Evolutionary conservation across 2,888 invertebrate genomes (phyloP), one percentile per base, ranked within the genome.

Genomic region (Drosophila falleni): DNA sequence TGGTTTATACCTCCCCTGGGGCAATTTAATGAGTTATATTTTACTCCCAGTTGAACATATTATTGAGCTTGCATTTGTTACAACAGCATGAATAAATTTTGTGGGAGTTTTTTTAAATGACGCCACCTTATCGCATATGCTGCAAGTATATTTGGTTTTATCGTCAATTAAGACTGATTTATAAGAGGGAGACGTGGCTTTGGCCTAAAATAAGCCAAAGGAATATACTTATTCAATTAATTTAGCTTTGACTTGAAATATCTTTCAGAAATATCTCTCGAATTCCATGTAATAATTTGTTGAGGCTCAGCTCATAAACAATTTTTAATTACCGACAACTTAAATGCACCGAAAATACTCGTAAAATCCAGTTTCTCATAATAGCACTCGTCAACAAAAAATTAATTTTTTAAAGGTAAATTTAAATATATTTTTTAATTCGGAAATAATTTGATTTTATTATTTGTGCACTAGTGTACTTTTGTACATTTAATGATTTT

Each of bases 401-500:
- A 15, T 26, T 23, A 15, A 39, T 11, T 26, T 11, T 4, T 23
- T 16, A 9, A 5, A 19, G 4, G 23, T 13, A 6, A 31, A 9
- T 15, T 15, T 15, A 13, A 37, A 15, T 5, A 13, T 6, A 3
- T 6, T 26, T 13, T 29, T 16, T 3, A 42, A 2, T 8, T 39
- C 3, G 39, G 6, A 39, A 9, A 39, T 39, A 15, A 8, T 26
- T 26, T 6, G 8, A 29, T 13, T 11, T 33, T 11, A 5, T 35
- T n/a, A 13, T 19, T 26, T 29, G 29, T 35, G 35, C 15, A 13
- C 10, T 49, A 41, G 63, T 69, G 58, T 53, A 61, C 56, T 51
- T 72, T 5, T 71, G 62, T 29, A 47, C 41, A 53, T 86, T 86
- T 74, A 83, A 78, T 70, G 84, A 89, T 87, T 88, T 71, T 70